Percentiles rank a stretch among this genome's conserved stretches.
These are phyloP conservation scores for Pogonomyrmex barbatus DNA, from an alignment of 1,140 invertebrate species.

Conservation along the genomic window DNA sequence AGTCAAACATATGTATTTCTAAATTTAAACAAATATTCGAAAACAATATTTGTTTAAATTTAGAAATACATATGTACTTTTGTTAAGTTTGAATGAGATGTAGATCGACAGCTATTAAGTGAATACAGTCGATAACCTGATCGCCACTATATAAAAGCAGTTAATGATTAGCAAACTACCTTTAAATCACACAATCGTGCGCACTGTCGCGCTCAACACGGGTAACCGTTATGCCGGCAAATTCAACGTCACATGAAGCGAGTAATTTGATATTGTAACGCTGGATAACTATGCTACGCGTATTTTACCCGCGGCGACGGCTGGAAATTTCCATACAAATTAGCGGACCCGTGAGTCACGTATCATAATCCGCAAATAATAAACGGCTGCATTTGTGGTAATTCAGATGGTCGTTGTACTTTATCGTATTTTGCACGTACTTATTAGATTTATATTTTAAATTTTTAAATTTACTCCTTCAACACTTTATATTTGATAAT, in stretches of 20 bases:
- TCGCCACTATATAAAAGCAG: slow-evolving; percentile 11
- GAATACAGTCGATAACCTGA: slow-evolving; percentile 6
- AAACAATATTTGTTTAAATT: not conserved
- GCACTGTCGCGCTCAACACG: slow-evolving; percentile 51
- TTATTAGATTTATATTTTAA: slow-evolving; percentile 11
- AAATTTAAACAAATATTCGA: not conserved
- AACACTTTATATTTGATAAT: not conserved
- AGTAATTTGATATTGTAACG: slow-evolving; percentile 61
- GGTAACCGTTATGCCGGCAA: slow-evolving; percentile 30
- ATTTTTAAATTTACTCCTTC: not conserved
- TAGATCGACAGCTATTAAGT: slow-evolving; percentile 8
- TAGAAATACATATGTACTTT: not conserved
- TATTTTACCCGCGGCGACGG: slow-evolving; percentile 54
- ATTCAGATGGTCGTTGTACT: slow-evolving; percentile 15
- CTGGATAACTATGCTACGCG: slow-evolving; percentile 44
- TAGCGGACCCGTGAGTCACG: slow-evolving; percentile 21
- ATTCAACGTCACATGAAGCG: slow-evolving; percentile 57
- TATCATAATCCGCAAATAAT: slow-evolving; percentile 57
- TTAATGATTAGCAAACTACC: slow-evolving; percentile 54
- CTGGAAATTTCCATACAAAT: slow-evolving; percentile 59
- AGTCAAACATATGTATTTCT: not conserved
- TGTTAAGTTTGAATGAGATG: not conserved
- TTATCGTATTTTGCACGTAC: not conserved
- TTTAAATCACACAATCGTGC: slow-evolving; percentile 55
- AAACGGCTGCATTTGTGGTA: slow-evolving; percentile 27